phyloP scores from a whole-genome alignment of 1,140 invertebrate genomes.

The Ephestia elutella region DNA sequence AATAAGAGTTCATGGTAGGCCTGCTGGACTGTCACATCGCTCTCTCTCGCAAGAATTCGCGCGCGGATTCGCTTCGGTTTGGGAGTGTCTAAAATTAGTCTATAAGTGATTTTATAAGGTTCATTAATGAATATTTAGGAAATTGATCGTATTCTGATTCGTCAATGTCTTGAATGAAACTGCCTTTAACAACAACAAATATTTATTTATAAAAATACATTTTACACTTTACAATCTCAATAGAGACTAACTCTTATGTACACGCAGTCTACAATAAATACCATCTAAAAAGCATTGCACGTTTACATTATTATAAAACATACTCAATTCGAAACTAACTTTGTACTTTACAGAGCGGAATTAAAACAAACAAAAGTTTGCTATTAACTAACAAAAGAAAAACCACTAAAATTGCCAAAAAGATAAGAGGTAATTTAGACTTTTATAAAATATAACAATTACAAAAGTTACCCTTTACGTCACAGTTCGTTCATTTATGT shows the following conservation, averaged over 20 bases:
- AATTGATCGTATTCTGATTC: no score
- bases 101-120: no score
- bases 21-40: no score
- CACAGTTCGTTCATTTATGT: no score
- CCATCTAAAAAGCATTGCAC: slow-evolving; percentile 27
- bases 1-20: no score
- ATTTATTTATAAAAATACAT: slow-evolving; percentile 61
- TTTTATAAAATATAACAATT: no score
- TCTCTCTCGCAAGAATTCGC: no score
- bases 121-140: no score
- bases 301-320: slow-evolving; percentile 25
- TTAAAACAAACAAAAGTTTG: slow-evolving; percentile 2
- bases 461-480: no score
- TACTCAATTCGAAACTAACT: slow-evolving; percentile 22
- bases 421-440: slow-evolving; percentile 8
- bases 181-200: slow-evolving; percentile 30
- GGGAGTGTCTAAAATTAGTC: no score
- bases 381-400: neutral
- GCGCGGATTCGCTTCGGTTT: no score
- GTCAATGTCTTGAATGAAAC: no score
- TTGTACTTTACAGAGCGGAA: slow-evolving; percentile 28
- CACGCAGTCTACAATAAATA: slow-evolving; percentile 39
- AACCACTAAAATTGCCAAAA: slow-evolving; percentile 7
- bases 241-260: slow-evolving; percentile 53
- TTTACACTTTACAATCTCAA: slow-evolving; percentile 54